Base-by-base conservation (phyloP, 2,888 invertebrate genomes). In the Mimas tiliae region DNA sequence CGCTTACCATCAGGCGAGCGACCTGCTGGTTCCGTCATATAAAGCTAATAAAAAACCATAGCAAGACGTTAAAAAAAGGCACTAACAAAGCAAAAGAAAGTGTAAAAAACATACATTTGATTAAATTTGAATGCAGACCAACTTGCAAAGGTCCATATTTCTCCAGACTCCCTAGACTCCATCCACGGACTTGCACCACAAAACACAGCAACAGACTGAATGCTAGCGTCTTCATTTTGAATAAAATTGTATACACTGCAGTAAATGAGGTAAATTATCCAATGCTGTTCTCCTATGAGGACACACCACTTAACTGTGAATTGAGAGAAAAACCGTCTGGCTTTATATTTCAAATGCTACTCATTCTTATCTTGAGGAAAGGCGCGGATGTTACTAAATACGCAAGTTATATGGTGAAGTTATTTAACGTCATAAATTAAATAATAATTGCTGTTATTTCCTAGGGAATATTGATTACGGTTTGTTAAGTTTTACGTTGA, bases 81-180 rank as follows among this genome's bases (percentile, higher is more conserved):
- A 38, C 1, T 14, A 6, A 1, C 7, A 14, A n/a, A 6, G 1
- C 14, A 48, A 47, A 48, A n/a, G 8, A 48, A 3, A 6, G n/a
- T 48, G 14, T 9, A 48, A n/a, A 11, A 48, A 48, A 87, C 91
- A 90, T 75, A 92, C 91, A 91, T 83, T 91, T 90, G 4, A 91
- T 84, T 47, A 89, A 76, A 19, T 80, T 83, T 0, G 89, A 89
- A 51, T 78, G 80, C 19, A 92, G 69, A 1, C 83, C 87, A 14
- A 88, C 51, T 69, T 86, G 86, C 50, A 91, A 86, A 0, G 91
- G 92, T 69, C 91, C 92, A 75, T 86, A 91, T 69, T 86, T 89
- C 62, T 90, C 90, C 66, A 88, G 78, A 66, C 89, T 89, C 0
- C 87, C 86, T 8, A 86, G 78, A 0, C 84, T 83, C 77, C 85